Evolutionary conservation across 2,797 vertebrate genomes (phyloP), one percentile per base, ranked within the genome.

Genomic region (Gymnodraco acuticeps): DNA sequence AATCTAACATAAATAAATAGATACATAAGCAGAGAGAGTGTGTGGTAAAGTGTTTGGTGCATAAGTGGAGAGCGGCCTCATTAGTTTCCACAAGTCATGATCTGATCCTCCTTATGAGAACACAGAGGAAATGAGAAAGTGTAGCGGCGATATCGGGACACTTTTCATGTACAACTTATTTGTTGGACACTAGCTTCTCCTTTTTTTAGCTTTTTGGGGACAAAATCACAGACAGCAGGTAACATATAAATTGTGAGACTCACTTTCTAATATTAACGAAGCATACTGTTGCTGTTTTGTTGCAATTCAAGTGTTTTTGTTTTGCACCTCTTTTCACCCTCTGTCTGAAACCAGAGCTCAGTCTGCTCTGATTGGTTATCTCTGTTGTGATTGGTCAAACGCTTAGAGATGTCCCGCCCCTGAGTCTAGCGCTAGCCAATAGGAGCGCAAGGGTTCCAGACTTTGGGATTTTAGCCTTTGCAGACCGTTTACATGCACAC

Each of bases 61-160:
- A 67, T 42, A 73, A 73, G 50, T 64, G 69, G 31, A 79, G 78
- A 73, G 78, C 60, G 54, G 83, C 84, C 82, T 90, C 83, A 81
- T 91, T 88, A 87, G 75, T 84, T 89, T 80, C 64, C 58, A 85
- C 81, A 74, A 75, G 81, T 69, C 65, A 13, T 73, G 77, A 80
- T 88, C 64, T 73, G 83, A 85, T 81, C 48, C 51, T n/a, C 15
- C 20, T 15, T 19, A 69, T 38, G 58, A 65, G 15, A 38, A 38
- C 33, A 7, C 19, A 82, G 33, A 84, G 89, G 85, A 91, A 90
- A 89, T 83, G 53, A 92, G 52, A 55, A 79, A 78, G 86, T 71
- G 43, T 45, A 10, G 54, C 27, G 41, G 59, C 31, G 53, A 76
- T 68, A 81, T 58, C 53, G 51, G 67, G 53, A 65, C 78, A 63